Evolutionary conservation across 2,113 vertebrate genomes (phyloP).

Genomic region (Anhinga rufa): DNA sequence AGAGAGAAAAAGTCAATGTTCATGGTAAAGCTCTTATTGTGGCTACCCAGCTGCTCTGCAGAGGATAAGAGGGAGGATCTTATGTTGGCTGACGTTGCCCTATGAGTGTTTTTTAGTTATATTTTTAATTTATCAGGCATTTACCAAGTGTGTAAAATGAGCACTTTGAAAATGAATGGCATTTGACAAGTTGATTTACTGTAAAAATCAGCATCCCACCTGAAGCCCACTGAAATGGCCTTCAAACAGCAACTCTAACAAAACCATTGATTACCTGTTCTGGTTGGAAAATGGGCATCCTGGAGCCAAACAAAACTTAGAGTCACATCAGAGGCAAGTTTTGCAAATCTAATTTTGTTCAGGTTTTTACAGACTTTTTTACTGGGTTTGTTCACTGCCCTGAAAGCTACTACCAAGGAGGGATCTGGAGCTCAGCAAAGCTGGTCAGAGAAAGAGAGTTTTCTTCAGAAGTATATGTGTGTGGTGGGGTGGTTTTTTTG

Average conservation of each 20-base stretch:
- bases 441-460: not conserved
- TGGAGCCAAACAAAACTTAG: not conserved
- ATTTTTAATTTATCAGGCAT: not conserved
- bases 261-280: not conserved
- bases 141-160: not conserved
- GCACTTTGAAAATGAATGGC: not conserved
- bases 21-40: not conserved
- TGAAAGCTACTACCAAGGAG: not conserved
- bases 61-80: not conserved
- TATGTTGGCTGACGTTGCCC: not conserved
- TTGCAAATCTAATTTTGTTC: not conserved
- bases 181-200: not conserved
- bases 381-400: not conserved
- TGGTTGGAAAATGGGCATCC: not conserved
- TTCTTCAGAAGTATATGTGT: not conserved
- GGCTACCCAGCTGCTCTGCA: not conserved
- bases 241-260: not conserved
- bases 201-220: not conserved
- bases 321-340: not conserved
- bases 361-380: not conserved
- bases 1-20: not conserved
- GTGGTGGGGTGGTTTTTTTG: too few relatives aligned
- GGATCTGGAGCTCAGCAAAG: not conserved
- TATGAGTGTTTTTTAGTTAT: not conserved
- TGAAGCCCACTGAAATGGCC: not conserved